These are phyloP conservation scores for Melanocharis versteri DNA, from an alignment of 2,113 vertebrate genomes.

Conservation along the genomic window DNA sequence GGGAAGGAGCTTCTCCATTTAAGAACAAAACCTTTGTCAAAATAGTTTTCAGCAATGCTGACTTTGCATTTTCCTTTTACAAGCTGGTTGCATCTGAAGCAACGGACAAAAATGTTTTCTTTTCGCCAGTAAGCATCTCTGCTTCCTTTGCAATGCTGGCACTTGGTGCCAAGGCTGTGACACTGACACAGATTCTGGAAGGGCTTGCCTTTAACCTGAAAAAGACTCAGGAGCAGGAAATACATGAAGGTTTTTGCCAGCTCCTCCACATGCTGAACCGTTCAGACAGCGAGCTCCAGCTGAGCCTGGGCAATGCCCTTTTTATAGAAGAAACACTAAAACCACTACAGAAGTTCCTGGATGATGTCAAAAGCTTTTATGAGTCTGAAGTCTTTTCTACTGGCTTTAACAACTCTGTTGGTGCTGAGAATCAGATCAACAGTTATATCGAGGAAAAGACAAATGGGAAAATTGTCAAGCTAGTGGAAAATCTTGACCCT, in stretches of 20 bases:
- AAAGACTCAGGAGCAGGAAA: constrained; percentile 15
- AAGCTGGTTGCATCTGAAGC: constrained; percentile 57
- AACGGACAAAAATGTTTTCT: constrained; percentile 77
- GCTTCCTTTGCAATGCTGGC: constrained; percentile 78
- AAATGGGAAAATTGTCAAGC: constrained; percentile 75
- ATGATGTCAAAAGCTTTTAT: constrained; percentile 69
- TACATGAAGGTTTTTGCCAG: constrained; percentile 73
- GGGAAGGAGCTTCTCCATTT: not conserved
- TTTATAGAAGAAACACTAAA: constrained; percentile 72
- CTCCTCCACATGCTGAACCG: constrained; percentile 69
- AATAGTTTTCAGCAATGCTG: constrained; percentile 63
- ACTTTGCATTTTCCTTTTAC: constrained; percentile 83
- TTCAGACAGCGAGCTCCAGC: constrained; percentile 42
- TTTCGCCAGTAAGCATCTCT: constrained; percentile 84
- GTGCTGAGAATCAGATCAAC: constrained; percentile 77
- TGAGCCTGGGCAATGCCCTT: constrained; percentile 76
- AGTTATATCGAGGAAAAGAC: constrained; percentile 78
- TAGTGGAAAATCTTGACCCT: constrained; percentile 76
- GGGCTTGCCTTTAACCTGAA: constrained; percentile 72
- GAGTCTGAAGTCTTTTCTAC: constrained; percentile 66
- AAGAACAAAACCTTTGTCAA: not conserved
- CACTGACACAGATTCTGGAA: constrained; percentile 77
- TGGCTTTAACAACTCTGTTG: constrained; percentile 73
- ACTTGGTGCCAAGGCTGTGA: constrained; percentile 72
- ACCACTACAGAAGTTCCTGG: constrained; percentile 69